Evolutionary conservation across 1,140 invertebrate genomes (phyloP).

Genomic region (Drosophila trapezifrons): DNA sequence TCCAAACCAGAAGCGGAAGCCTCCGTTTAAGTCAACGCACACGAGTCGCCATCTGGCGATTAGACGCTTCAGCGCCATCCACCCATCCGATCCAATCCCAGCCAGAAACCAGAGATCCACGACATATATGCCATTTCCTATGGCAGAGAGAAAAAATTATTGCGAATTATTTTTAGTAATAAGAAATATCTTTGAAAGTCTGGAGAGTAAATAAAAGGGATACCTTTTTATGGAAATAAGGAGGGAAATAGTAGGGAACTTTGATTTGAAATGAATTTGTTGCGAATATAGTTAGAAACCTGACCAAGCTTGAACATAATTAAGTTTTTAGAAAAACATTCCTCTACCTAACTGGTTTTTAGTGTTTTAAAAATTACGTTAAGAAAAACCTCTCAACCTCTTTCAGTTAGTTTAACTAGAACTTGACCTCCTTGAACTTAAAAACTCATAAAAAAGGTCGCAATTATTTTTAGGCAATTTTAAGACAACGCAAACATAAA

Average conservation of each 20-base stretch:
- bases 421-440: neutral
- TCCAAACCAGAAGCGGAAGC: conserved; percentile 67
- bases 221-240: too few relatives aligned
- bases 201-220: neutral
- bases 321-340: neutral
- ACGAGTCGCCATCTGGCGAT: conserved; percentile 39
- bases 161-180: neutral
- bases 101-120: conserved; percentile 25
- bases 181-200: neutral
- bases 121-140: conserved; percentile 7
- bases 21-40: conserved; percentile 42
- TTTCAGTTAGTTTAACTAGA: neutral
- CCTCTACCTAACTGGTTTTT: neutral
- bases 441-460: neutral
- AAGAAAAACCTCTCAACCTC: too few relatives aligned
- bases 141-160: conserved; percentile 3
- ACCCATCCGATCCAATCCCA: conserved; percentile 24
- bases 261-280: neutral
- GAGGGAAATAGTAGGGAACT: too few relatives aligned
- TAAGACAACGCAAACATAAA: neutral
- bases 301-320: neutral
- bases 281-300: too few relatives aligned
- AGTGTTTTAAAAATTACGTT: neutral
- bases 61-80: conserved; percentile 52
- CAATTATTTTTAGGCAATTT: neutral